These are phyloP conservation scores for Drosophila nannoptera DNA, from an alignment of 1,140 invertebrate genomes.

Conservation along the genomic window DNA sequence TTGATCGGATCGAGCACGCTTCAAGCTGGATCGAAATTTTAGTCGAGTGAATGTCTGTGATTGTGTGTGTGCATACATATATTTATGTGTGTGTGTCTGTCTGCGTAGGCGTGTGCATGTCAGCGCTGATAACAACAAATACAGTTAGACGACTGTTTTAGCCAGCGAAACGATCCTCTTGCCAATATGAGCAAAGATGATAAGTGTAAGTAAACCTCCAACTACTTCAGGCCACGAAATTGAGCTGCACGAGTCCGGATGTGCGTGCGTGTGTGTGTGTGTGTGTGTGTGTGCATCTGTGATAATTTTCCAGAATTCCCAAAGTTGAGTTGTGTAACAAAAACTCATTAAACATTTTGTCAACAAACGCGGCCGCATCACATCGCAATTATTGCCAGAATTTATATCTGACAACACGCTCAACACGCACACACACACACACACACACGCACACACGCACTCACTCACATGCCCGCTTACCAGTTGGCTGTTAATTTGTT, in stretches of 20 bases:
- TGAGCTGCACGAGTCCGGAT: too few species aligned
- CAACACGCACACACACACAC: slow-evolving; percentile 20
- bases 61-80: too few species aligned
- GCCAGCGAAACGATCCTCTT: not conserved
- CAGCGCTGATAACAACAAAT: not conserved
- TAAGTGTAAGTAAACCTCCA: slow-evolving; percentile 64
- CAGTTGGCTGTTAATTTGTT: slow-evolving; percentile 53
- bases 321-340: not conserved
- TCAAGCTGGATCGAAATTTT: not conserved
- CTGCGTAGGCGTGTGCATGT: too few species aligned
- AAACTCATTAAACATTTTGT: slow-evolving; percentile 14
- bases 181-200: slow-evolving; percentile 74
- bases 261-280: too few species aligned
- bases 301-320: too few species aligned
- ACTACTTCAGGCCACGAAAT: not conserved
- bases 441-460: not conserved
- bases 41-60: slow-evolving; percentile 14
- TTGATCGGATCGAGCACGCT: not conserved
- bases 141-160: not conserved
- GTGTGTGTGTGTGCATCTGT: too few species aligned
- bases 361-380: not conserved
- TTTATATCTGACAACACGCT: too few species aligned
- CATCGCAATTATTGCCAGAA: too few species aligned
- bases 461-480: not conserved
- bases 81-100: too few species aligned